Base-by-base conservation (phyloP, 2,113 vertebrate species). In the Budorcas taxicolor region DNA sequence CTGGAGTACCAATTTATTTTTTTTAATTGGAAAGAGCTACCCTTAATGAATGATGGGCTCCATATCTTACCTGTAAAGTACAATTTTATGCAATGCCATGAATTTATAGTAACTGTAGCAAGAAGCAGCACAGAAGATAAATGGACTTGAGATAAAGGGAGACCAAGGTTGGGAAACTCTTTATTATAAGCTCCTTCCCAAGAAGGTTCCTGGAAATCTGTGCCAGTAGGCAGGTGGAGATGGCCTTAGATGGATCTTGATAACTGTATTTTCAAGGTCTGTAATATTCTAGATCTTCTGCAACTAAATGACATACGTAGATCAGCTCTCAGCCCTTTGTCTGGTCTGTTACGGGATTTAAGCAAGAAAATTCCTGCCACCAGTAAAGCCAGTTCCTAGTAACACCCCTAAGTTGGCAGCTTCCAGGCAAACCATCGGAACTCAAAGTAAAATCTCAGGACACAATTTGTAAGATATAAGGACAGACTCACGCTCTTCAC, bases 401-500 rank as follows among this genome's bases (percentile, higher is more conserved):
- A 88, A 78, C 2, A 80, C 15, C 27, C 21, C 3, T 64, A 84
- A 94, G 33, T 25, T 45, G 29, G 29, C 19, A 94, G 43, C 67
- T 43, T 94, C 40, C 36, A 87, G 55, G 25, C 14, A 62, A 81
- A 91, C 47, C 2, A 36, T 33, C 6, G 71, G 82, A 33, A 55
- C 10, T 71, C 47, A 71, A 31, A 91, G 83, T 33, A 53, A 43
- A 27, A 81, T 47, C 33, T 36, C 40, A 23, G 58, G 52, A 11
- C 58, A 89, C 23, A 43, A 43, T 43, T 76, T 43, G 40, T 43
- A 53, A 43, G 31, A 81, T 47, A 25, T 27, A 43, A 23, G 57
- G 55, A 13, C 55, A 91, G 96, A 99, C 99, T 93, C 98, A 99
- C 99, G 99, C 93, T 99, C 99, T 97, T 99, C 99, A 96, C 99